Evolutionary conservation across 1,140 invertebrate species (phyloP).

Genomic region (Neuroterus valhalla): DNA sequence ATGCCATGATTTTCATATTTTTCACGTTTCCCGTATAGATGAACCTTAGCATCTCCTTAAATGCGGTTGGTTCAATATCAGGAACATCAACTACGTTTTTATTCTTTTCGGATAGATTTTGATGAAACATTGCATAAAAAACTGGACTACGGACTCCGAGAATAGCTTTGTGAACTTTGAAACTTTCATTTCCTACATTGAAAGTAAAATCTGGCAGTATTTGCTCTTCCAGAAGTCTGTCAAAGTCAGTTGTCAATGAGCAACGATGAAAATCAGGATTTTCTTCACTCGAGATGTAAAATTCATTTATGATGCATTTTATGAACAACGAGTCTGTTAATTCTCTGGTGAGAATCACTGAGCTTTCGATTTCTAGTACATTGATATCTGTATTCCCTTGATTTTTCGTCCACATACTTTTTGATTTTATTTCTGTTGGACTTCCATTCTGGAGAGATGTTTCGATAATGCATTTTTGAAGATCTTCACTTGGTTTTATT

Average conservation of each 20-base stretch:
- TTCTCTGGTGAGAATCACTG: neutral
- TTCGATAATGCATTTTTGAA: slow-evolving; percentile 8
- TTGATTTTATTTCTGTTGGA: neutral
- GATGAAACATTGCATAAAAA: slow-evolving; percentile 31
- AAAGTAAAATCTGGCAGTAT: slow-evolving; percentile 10
- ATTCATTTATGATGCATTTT: slow-evolving; percentile 6
- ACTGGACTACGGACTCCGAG: slow-evolving; percentile 14
- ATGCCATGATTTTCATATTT: slow-evolving; percentile 16
- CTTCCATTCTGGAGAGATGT: neutral
- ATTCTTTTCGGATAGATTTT: slow-evolving; percentile 21
- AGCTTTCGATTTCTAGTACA: neutral
- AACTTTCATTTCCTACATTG: slow-evolving; percentile 7
- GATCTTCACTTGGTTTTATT: slow-evolving; percentile 5
- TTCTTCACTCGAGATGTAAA: slow-evolving; percentile 4
- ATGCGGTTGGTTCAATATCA: slow-evolving; percentile 2
- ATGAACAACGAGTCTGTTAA: neutral
- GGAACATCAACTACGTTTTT: neutral
- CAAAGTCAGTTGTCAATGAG: neutral
- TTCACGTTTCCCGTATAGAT: slow-evolving; percentile 32
- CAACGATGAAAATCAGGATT: slow-evolving; percentile 5
- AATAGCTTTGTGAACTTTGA: slow-evolving; percentile 1
- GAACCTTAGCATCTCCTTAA: slow-evolving; percentile 3
- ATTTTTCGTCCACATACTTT: neutral
- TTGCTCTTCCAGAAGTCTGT: neutral
- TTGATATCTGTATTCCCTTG: neutral